Percentiles rank a stretch among this genome's conserved stretches.
Conservation (phyloP, 2,888 invertebrate species). For the Stenodera caucasica region DNA sequence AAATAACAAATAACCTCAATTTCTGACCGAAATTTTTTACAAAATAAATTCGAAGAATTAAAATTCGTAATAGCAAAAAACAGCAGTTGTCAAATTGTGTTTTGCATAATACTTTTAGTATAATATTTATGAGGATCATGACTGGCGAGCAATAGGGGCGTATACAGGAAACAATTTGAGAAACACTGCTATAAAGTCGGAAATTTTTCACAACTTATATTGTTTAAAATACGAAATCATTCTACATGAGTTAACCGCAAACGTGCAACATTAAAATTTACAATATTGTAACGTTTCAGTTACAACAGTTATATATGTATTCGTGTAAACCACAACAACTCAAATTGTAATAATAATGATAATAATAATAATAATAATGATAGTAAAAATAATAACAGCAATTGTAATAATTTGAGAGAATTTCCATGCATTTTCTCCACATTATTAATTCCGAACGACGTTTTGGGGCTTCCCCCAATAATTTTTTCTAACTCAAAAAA, state of each 20-base stretch:
- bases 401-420: not conserved
- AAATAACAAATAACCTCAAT: no score
- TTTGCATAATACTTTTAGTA: no score
- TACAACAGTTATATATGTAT: conserved; percentile 7
- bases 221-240: not conserved
- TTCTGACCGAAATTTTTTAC: no score
- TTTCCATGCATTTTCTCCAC: not conserved
- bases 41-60: no score
- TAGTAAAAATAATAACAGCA: not conserved
- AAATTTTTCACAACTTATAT: no score
- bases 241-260: not conserved
- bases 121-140: no score
- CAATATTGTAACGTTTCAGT: conserved; percentile 1
- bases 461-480: no score
- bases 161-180: no score
- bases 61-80: no score
- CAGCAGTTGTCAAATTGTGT: no score
- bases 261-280: conserved; percentile 7
- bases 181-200: not conserved
- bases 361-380: not conserved
- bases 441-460: not conserved
- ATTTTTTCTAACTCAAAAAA: no score
- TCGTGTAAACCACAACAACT: conserved; percentile 1
- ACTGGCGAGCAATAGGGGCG: no score
- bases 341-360: not conserved